phyloP scores from a whole-genome alignment of 2,113 vertebrate genomes.

The Excalfactoria chinensis region DNA sequence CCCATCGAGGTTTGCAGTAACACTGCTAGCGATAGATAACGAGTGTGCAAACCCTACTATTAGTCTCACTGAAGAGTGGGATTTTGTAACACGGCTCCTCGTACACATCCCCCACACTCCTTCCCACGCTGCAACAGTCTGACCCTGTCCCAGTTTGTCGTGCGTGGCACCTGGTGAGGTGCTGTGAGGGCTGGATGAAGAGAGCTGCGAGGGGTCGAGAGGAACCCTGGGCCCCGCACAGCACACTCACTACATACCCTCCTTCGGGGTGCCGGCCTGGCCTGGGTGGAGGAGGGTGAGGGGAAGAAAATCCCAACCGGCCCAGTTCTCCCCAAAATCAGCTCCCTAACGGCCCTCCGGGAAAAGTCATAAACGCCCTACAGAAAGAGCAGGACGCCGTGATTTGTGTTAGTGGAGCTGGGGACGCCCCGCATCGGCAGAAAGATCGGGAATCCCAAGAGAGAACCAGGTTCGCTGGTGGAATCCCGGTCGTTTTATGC shows the following conservation, averaged over 20 bases:
- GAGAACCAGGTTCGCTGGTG: neutral
- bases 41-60: slow-evolving; percentile 19
- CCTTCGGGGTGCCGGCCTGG: rapidly evolving
- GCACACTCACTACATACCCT: rapidly evolving
- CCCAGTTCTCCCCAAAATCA: neutral
- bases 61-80: neutral
- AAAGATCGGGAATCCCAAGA: rapidly evolving
- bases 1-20: neutral
- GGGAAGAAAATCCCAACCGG: rapidly evolving
- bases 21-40: neutral
- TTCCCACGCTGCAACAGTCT: neutral
- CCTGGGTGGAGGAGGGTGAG: rapidly evolving
- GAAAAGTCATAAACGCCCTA: neutral
- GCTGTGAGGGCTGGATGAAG: neutral
- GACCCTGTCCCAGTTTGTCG: neutral
- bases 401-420: neutral
- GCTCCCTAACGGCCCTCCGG: neutral
- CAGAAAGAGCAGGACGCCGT: rapidly evolving
- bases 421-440: neutral
- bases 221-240: neutral
- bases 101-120: neutral
- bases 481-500: neutral
- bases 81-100: slow-evolving; percentile 26
- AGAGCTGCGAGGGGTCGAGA: rapidly evolving
- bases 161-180: neutral